Conservation (phyloP, 1,140 invertebrate genomes). For the Drosophila sturtevanti region DNA sequence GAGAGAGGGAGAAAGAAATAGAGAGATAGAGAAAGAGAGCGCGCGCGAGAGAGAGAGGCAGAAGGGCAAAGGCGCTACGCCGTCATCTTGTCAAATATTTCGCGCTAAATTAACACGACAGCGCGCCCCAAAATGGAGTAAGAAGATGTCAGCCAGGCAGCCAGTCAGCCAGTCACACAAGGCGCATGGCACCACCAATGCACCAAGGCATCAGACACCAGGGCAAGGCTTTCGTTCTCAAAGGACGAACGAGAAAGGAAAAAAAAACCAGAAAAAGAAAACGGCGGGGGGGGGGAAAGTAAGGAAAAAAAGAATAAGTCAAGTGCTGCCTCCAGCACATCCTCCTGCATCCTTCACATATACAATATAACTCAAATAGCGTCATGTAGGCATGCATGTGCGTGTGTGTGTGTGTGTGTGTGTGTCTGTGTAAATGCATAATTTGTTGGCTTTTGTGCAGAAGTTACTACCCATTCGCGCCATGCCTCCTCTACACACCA, state of each 20-base stretch:
- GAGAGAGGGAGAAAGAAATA: slow-evolving; percentile 1
- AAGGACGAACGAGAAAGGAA: slow-evolving; percentile 31
- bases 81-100: slow-evolving; percentile 80
- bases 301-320: slow-evolving; percentile 47
- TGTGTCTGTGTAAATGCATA: slow-evolving; percentile 72
- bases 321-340: slow-evolving; percentile 52
- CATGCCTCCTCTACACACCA: slow-evolving; percentile 21
- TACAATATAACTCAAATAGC: slow-evolving; percentile 67
- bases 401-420: slow-evolving; percentile 15
- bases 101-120: slow-evolving; percentile 80
- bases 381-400: slow-evolving; percentile 25
- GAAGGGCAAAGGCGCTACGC: slow-evolving; percentile 22
- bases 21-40: slow-evolving; percentile 13
- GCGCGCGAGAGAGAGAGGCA: slow-evolving; percentile 1
- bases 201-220: slow-evolving; percentile 32
- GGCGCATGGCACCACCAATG: slow-evolving; percentile 20
- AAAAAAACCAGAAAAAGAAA: no score
- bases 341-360: slow-evolving; percentile 7
- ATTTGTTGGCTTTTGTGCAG: slow-evolving; percentile 76
- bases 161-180: slow-evolving; percentile 48
- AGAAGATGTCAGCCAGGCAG: slow-evolving; percentile 68
- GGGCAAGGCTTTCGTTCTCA: slow-evolving; percentile 42
- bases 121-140: slow-evolving; percentile 74
- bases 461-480: slow-evolving; percentile 1
- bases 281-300: neutral